phyloP scores from a whole-genome alignment of 2,888 invertebrate species.

The Autographa pulchrina region DNA sequence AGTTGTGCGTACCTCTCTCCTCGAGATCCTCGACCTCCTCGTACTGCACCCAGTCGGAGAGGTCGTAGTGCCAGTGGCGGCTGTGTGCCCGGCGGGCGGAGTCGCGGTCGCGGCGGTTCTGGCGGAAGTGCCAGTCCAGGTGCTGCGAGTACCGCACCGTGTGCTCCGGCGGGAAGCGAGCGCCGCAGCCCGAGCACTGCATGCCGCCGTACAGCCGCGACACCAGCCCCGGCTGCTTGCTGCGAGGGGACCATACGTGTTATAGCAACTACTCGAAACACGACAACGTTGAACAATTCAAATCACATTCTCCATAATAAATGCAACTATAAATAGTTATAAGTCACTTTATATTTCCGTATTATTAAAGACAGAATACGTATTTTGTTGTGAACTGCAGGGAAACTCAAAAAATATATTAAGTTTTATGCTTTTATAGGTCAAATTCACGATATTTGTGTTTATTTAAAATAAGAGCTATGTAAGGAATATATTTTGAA shows the following conservation, averaged over 20 bases:
- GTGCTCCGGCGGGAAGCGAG: slow-evolving; percentile 97
- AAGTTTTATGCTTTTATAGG: too few relatives aligned
- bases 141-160: slow-evolving; percentile 98
- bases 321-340: too few relatives aligned
- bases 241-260: slow-evolving; percentile 63
- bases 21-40: slow-evolving; percentile 98
- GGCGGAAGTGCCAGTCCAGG: slow-evolving; percentile 99
- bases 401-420: too few relatives aligned
- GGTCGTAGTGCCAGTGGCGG: slow-evolving; percentile 96
- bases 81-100: slow-evolving; percentile 95
- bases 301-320: too few relatives aligned
- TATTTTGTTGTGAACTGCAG: too few relatives aligned
- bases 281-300: too few relatives aligned
- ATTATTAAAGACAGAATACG: too few relatives aligned
- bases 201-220: slow-evolving; percentile 94
- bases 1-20: slow-evolving; percentile 91
- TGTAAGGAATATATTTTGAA: too few relatives aligned
- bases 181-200: slow-evolving; percentile 99
- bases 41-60: slow-evolving; percentile 97
- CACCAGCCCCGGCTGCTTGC: slow-evolving; percentile 93
- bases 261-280: neutral
- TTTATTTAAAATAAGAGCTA: too few relatives aligned
- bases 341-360: too few relatives aligned
- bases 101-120: slow-evolving; percentile 96
- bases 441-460: too few relatives aligned